These are phyloP conservation scores for Premnoplex brunnescens DNA, from an alignment of 2,797 vertebrate species.

Conservation along the genomic window DNA sequence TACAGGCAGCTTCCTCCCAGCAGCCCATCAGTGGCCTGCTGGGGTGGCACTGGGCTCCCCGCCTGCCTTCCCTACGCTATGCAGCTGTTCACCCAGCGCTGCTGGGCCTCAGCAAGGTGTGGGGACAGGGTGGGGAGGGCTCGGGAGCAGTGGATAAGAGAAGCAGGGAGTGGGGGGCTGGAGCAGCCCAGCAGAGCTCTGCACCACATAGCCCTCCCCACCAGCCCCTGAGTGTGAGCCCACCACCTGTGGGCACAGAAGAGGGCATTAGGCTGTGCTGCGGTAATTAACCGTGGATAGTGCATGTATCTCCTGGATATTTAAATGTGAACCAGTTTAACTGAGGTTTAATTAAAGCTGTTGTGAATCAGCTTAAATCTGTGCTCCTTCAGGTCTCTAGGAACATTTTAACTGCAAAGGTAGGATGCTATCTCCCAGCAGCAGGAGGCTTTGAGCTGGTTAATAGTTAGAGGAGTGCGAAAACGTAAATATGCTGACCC, in stretches of 20 bases:
- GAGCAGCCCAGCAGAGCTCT: not conserved
- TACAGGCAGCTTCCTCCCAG: not conserved
- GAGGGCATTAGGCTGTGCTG: not conserved
- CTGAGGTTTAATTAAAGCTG: constrained; percentile 43
- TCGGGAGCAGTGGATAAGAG: accelerated
- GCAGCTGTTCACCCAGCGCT: not conserved
- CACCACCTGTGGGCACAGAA: accelerated
- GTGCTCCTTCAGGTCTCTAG: not conserved
- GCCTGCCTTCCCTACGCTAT: not conserved
- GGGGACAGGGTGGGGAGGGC: not conserved
- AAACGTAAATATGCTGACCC: not conserved
- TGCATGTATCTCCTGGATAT: not conserved
- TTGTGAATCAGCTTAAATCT: not conserved
- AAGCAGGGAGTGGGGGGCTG: not conserved
- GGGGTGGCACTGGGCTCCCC: not conserved
- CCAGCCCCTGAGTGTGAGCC: accelerated
- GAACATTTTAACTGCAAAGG: not conserved
- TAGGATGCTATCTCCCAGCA: not conserved
- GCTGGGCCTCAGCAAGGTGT: accelerated
- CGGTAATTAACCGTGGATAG: not conserved
- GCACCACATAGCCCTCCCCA: accelerated
- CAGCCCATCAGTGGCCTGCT: not conserved
- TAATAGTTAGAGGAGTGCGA: not conserved
- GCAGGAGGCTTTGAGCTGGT: not conserved
- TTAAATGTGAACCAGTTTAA: constrained; percentile 37